Evolutionary conservation across 2,113 vertebrate genomes (phyloP), one percentile per base, ranked within the genome.

Genomic region (Hemicordylus capensis): DNA sequence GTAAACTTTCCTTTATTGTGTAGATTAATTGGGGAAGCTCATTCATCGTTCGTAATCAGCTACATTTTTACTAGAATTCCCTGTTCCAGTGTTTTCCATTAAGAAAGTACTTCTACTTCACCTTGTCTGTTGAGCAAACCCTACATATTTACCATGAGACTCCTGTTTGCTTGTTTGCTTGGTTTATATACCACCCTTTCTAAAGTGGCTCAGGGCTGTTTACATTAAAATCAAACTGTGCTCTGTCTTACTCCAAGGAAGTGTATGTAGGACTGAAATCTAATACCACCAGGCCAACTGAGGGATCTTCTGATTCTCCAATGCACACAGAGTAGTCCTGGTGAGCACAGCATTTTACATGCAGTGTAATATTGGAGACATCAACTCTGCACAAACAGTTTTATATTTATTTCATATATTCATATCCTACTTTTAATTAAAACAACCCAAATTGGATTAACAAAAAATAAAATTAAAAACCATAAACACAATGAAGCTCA

Each of bases 21-120:
- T 1, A 87, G 14, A 2, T 89, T 91, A 37, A 51, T 4, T 67
- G 75, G 15, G 37, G 89, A 92, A 59, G 4, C 4, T 14, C 20
- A 87, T 92, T 80, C 58, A 76, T 72, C 85, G 51, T 85, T 91
- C 6, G 22, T 92, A 90, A 64, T 84, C 72, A 80, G 67, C 14
- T 8, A 87, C 31, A 75, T 17, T 76, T 34, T 56, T 24, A 26
- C 10, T 76, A 12, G 48, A 3, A 56, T 56, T 56, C 48, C n/a
- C 46, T 51, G 19, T n/a, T 51, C 37, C 14, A 39, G 67, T 24
- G 46, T 69, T 70, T 76, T 28, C 42, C 48, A n/a, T 44, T 12
- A 58, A 56, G 26, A 14, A 81, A 69, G 19, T 15, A 1, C 56
- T 81, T 69, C 34, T 26, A 58, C 26, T 56, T 58, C 51, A 59